phyloP scores from a whole-genome alignment of 1,140 invertebrate species.

The Lasaia peninsularis region DNA sequence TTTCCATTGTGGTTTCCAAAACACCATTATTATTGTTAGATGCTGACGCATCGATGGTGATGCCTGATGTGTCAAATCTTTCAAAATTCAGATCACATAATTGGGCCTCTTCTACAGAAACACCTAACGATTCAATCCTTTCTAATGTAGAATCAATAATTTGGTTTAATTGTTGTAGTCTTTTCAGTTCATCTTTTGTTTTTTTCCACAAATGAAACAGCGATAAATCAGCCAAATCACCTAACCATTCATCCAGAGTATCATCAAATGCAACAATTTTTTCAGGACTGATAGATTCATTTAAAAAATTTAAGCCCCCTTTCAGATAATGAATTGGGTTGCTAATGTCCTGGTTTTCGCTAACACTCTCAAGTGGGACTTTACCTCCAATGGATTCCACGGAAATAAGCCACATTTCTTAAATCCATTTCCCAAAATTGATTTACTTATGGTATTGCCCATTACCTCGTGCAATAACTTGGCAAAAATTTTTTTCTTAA shows the following conservation, averaged over 20 bases:
- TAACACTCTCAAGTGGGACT: conserved; percentile 17
- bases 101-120: conserved; percentile 21
- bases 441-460: background rate
- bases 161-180: conserved; percentile 20
- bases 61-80: conserved; percentile 19
- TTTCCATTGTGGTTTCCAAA: conserved; percentile 26
- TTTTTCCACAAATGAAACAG: conserved; percentile 23
- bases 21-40: conserved; percentile 28
- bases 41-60: conserved; percentile 21
- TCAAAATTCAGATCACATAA: conserved; percentile 16
- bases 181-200: conserved; percentile 21
- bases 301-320: conserved; percentile 15
- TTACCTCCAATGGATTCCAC: conserved; percentile 20
- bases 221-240: conserved; percentile 21
- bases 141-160: conserved; percentile 16
- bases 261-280: conserved; percentile 21
- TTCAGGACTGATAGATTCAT: conserved; percentile 13
- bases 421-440: background rate
- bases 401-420: conserved; percentile 9
- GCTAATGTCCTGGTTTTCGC: conserved; percentile 17
- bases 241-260: conserved; percentile 20
- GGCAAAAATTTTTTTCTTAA: conserved; percentile 21
- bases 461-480: conserved; percentile 17
- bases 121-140: conserved; percentile 18
- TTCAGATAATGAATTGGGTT: conserved; percentile 18